Evolutionary conservation across 2,113 vertebrate species (phyloP).

Genomic region (Syrmaticus mikado): DNA sequence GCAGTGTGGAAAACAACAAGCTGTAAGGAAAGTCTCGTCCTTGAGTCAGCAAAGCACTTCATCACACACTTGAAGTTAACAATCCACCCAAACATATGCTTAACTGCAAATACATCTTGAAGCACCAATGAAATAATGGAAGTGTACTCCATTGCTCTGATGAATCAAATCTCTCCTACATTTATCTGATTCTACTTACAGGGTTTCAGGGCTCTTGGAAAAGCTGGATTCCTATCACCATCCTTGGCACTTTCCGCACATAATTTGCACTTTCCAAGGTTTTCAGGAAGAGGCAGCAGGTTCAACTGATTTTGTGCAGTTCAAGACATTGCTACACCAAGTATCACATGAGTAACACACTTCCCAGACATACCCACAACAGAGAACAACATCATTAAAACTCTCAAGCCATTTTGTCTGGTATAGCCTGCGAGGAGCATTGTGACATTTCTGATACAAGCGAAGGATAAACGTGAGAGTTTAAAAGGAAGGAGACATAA

Average conservation of each 20-base stretch:
- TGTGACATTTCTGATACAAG: neutral
- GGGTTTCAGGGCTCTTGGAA: neutral
- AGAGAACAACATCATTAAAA: neutral
- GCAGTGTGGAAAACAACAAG: constrained; percentile 64
- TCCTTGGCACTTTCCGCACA: neutral
- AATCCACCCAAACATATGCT: constrained; percentile 39
- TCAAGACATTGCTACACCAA: neutral
- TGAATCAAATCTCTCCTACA: neutral
- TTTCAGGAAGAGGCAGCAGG: neutral
- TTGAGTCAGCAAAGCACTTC: constrained; percentile 52
- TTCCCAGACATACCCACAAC: neutral
- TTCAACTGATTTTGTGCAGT: neutral
- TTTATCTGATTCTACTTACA: neutral
- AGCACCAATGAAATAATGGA: neutral
- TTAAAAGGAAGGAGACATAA: neutral
- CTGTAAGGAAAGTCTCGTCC: constrained; percentile 42
- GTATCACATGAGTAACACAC: neutral
- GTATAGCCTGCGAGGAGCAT: neutral
- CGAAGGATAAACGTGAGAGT: neutral
- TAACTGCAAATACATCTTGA: neutral
- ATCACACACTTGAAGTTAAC: constrained; percentile 24
- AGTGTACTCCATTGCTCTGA: neutral
- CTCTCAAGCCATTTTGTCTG: neutral
- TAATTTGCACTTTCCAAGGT: neutral
- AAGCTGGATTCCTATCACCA: neutral